These are phyloP conservation scores for Ploceus nigricollis DNA, from an alignment of 2,113 vertebrate species.

Conservation along the genomic window DNA sequence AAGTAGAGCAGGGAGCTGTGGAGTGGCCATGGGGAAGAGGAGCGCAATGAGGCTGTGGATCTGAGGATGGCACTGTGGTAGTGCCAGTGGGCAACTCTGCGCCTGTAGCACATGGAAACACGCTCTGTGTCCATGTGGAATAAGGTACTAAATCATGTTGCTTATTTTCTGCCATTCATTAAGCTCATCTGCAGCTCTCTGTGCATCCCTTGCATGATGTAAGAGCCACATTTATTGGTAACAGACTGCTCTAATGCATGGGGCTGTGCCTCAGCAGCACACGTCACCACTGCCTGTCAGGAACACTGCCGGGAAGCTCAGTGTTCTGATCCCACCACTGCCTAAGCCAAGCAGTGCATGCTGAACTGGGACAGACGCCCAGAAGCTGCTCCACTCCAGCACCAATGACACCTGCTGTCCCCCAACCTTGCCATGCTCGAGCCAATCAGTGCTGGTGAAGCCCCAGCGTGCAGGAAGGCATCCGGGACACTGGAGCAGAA, in stretches of 20 bases:
- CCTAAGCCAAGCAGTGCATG: not conserved
- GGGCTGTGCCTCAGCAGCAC: not conserved
- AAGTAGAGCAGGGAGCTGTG: not conserved
- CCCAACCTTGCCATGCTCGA: not conserved
- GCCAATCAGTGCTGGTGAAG: not conserved
- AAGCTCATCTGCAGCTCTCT: not conserved
- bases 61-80: conserved; percentile 34
- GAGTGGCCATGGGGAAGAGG: not conserved
- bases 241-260: not conserved
- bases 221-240: not conserved
- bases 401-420: not conserved
- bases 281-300: not conserved
- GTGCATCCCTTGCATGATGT: not conserved
- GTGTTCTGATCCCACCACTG: not conserved
- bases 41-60: not conserved
- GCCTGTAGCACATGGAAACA: rapidly evolving
- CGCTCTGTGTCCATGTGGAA: not conserved
- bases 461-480: not conserved
- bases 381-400: not conserved
- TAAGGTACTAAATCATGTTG: not conserved
- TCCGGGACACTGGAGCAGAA: not conserved
- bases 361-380: not conserved
- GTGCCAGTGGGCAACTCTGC: not conserved
- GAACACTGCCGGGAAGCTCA: not conserved
- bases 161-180: not conserved